Percentiles rank a stretch among this genome's conserved stretches.
Conservation (phyloP, 2,888 invertebrate genomes). For the Drosophila meridiana region DNA sequence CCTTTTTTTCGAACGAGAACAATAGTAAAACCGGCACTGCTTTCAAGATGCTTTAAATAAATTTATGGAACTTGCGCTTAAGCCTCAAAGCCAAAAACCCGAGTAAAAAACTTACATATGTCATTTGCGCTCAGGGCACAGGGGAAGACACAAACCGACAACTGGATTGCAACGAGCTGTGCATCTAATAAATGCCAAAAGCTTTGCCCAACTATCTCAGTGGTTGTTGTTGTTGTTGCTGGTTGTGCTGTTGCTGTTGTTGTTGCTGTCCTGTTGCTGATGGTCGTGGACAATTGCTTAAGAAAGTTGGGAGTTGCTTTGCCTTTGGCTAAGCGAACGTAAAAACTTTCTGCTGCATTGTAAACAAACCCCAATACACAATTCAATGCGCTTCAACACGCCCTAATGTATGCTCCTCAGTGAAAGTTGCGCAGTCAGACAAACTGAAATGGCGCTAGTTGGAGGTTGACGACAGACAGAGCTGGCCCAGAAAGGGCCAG, state of each 20-base stretch:
- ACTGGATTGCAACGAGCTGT: conserved; percentile 51
- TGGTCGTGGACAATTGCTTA: conserved; percentile 66
- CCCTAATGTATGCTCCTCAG: conserved; percentile 74
- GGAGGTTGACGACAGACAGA: conserved; percentile 6
- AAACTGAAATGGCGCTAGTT: conserved; percentile 18
- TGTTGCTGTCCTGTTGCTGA: conserved; percentile 29
- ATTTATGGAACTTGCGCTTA: conserved; percentile 36
- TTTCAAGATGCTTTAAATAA: conserved; percentile 57
- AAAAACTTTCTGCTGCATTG: conserved; percentile 76
- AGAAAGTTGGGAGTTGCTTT: conserved; percentile 72
- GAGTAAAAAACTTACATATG: conserved; percentile 66
- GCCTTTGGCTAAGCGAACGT: conserved; percentile 77
- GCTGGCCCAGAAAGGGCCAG: conserved; percentile 11
- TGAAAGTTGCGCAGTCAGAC: conserved; percentile 54
- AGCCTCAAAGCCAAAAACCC: conserved; percentile 56
- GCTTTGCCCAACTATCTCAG: conserved; percentile 33
- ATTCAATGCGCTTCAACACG: conserved; percentile 80
- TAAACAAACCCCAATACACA: conserved; percentile 80
- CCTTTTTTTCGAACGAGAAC: background rate
- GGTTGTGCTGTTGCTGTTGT: conserved; percentile 17
- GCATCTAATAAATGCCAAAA: conserved; percentile 76
- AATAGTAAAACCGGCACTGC: background rate
- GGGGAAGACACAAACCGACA: conserved; percentile 6
- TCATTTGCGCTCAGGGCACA: conserved; percentile 29
- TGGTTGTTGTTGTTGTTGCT: conserved; percentile 13